These are phyloP conservation scores for Peromyscus polionotus DNA, from an alignment of 2,113 vertebrate genomes.

Conservation along the genomic window DNA sequence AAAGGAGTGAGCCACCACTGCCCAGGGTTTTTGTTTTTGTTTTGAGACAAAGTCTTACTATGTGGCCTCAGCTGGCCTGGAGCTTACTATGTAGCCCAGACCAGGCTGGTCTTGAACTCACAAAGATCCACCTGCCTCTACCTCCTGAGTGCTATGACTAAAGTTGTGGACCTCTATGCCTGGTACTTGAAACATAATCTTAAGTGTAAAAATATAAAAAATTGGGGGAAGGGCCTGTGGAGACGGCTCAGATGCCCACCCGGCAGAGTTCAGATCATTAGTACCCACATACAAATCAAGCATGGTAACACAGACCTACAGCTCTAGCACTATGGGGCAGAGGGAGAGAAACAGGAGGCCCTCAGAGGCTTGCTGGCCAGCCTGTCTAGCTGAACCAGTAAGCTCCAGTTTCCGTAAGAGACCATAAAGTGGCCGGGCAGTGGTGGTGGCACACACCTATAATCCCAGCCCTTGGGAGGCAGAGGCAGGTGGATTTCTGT, in stretches of 20 bases:
- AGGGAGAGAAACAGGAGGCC: not conserved
- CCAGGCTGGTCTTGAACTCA: not conserved
- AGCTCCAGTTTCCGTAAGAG: not conserved
- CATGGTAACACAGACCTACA: not conserved
- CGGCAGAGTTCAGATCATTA: not conserved
- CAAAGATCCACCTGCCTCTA: not conserved
- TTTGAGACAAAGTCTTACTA: not conserved
- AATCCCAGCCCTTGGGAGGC: not conserved
- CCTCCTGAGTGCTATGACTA: not conserved
- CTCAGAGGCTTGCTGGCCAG: not conserved
- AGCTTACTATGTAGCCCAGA: not conserved
- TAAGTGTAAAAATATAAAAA: conserved; percentile 14
- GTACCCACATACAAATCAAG: not conserved
- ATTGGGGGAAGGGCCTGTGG: not conserved
- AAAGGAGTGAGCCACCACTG: not conserved
- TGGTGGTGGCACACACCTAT: not conserved
- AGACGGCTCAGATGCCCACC: not conserved
- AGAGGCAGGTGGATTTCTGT: not conserved
- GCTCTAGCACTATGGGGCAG: not conserved
- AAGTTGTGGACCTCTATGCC: not conserved
- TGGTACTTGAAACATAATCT: not conserved
- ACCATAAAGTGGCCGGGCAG: not conserved
- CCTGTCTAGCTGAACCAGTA: not conserved
- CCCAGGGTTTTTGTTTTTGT: not conserved
- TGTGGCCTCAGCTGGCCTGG: not conserved